These are phyloP conservation scores for Danionella dracula DNA, from an alignment of 2,797 vertebrate species.

Conservation along the genomic window DNA sequence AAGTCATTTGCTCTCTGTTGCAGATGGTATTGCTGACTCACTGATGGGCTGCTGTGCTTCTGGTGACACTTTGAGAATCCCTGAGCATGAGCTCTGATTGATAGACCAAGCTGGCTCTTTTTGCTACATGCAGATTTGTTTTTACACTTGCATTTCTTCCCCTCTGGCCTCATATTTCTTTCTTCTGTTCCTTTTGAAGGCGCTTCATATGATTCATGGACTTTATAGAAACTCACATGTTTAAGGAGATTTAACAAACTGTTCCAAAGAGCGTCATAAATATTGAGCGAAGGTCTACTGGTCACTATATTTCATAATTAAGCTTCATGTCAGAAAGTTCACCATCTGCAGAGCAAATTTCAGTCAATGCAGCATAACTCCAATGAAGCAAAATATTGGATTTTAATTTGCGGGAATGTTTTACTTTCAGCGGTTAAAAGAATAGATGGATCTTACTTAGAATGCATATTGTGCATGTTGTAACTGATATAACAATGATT, in stretches of 20 bases:
- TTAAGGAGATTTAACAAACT: slow-evolving; percentile 37
- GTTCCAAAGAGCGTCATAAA: slow-evolving; percentile 36
- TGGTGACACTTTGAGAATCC: neutral
- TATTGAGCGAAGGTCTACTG: slow-evolving; percentile 32
- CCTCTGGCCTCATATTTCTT: slow-evolving; percentile 29
- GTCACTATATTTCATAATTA: slow-evolving; percentile 39
- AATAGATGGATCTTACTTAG: neutral
- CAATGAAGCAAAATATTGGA: neutral
- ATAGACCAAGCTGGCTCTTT: slow-evolving; percentile 3
- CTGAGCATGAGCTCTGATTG: neutral
- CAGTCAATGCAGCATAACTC: neutral
- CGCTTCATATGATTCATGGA: slow-evolving; percentile 47
- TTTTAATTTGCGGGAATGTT: neutral
- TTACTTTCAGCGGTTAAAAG: neutral
- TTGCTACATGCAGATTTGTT: slow-evolving; percentile 21
- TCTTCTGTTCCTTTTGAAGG: slow-evolving; percentile 29
- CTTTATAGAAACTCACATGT: slow-evolving; percentile 41
- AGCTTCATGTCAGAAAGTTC: slow-evolving; percentile 10
- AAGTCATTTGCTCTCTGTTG: slow-evolving; percentile 1
- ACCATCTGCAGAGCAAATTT: neutral
- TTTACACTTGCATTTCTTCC: slow-evolving; percentile 25
- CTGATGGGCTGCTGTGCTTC: neutral
- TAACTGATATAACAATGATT: no score
- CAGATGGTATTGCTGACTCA: slow-evolving; percentile 8
- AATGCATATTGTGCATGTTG: no score